Evolutionary conservation across 2,888 invertebrate species (phyloP).

Genomic region (Himalopsyche kuldschensis): DNA sequence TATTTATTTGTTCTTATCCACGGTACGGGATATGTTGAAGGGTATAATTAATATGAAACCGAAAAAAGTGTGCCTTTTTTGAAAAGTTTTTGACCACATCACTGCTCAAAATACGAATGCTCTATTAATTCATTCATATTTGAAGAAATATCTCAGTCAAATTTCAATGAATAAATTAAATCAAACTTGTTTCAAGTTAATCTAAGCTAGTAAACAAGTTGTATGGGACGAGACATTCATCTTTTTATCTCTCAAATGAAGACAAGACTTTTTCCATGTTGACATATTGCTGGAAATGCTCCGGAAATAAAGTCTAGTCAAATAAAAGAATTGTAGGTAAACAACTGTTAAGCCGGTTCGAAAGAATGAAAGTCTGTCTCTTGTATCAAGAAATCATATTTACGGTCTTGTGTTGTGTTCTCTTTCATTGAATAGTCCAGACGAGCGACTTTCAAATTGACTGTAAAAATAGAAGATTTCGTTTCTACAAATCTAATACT

Average conservation of each 20-base stretch:
- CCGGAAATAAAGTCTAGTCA: constrained; percentile 37
- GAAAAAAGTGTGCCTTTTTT: too few relatives aligned
- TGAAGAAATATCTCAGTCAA: too few relatives aligned
- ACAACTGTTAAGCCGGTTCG: constrained; percentile 9
- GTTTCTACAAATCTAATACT: too few relatives aligned
- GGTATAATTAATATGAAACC: too few relatives aligned
- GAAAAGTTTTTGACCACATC: too few relatives aligned
- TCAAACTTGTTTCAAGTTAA: too few relatives aligned
- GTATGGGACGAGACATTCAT: not conserved
- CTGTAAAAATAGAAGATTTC: not conserved
- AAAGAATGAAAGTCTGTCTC: constrained; percentile 8
- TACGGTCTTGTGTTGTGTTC: not conserved
- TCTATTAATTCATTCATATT: too few relatives aligned
- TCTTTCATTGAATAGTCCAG: not conserved
- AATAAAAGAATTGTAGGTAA: constrained; percentile 33
- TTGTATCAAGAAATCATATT: constrained; percentile 23
- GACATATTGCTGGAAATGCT: constrained; percentile 35
- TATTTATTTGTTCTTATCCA: too few relatives aligned
- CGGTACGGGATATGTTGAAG: too few relatives aligned
- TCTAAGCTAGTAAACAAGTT: not conserved
- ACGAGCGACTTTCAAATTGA: not conserved
- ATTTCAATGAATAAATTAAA: too few relatives aligned
- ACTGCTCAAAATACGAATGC: too few relatives aligned
- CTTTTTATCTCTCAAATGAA: constrained; percentile 34
- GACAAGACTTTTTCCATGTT: constrained; percentile 32